Evolutionary conservation across 2,888 invertebrate species (phyloP), one percentile per base, ranked within the genome.

Genomic region (Trissolcus japonicus): DNA sequence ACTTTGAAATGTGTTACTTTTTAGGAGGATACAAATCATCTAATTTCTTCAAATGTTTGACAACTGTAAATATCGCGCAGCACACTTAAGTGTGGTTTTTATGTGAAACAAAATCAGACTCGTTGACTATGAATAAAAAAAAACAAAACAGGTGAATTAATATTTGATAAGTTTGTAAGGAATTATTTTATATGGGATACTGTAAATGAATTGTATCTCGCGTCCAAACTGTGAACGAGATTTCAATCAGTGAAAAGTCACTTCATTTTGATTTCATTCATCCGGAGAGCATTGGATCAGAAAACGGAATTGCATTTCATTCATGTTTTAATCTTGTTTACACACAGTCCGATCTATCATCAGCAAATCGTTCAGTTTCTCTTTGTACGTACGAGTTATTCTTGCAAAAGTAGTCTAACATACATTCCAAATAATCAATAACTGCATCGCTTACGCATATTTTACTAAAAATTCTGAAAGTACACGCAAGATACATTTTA

Each of bases 11-110:
- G 72, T 72, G 72, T 67, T 55, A 72, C 76, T 72, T 76, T 71
- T 76, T 61, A 56, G 56, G 63, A 48, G 67, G 72, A 13, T 67
- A 72, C 72, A 76, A 67, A 72, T 76, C 62, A 76, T 76, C 76
- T 76, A 72, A 76, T 76, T 76, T 72, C 72, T 76, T 76, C 62
- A 59, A 68, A 69, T 67, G 60, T 67, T 71, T 71, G 66, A 71
- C 53, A 66, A 66, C 60, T 71, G 60, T 62, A 61, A 60, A 51
- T 75, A 59, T n/a, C 14, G 19, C 35, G 48, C 62, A 75, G 68
- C 75, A 68, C 50, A 75, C 29, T 63, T 75, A 57, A 11, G 11
- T 46, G 6, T 4, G 11, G n/a, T 51, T 51, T 43, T 48, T 51
- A 11, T 46, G n/a, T n/a, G n/a, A n/a, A n/a, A n/a, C 9, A 1